Percentiles rank a stretch among this genome's conserved stretches.
These are phyloP conservation scores for Tupaia chinensis DNA, from an alignment of 2,113 vertebrate genomes.

Conservation along the genomic window DNA sequence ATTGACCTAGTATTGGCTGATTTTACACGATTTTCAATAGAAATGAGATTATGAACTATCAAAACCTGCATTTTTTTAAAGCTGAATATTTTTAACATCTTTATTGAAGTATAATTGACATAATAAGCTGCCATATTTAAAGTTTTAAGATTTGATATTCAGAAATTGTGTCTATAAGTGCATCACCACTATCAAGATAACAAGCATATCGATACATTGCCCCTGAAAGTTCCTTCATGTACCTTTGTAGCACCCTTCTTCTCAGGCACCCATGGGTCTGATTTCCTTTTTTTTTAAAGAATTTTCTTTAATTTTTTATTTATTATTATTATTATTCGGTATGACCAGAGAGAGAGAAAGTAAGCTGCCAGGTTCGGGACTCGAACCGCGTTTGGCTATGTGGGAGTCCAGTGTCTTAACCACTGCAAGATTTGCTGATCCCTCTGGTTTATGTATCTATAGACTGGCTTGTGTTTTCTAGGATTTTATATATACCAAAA, in stretches of 20 bases:
- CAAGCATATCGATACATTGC: not conserved
- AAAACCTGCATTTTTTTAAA: not conserved
- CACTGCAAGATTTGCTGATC: too few relatives aligned
- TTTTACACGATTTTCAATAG: not conserved
- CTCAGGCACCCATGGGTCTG: not conserved
- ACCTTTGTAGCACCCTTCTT: not conserved
- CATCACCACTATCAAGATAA: not conserved
- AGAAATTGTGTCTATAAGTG: not conserved
- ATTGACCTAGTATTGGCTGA: not conserved
- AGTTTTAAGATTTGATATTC: not conserved
- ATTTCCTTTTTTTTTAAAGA: not conserved
- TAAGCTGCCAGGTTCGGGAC: too few relatives aligned
- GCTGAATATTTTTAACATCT: not conserved
- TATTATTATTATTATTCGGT: too few relatives aligned
- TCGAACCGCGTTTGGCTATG: too few relatives aligned
- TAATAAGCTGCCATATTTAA: not conserved
- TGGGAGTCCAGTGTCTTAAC: too few relatives aligned
- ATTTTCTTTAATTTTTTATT: too few relatives aligned
- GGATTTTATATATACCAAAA: not conserved
- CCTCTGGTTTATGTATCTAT: not conserved
- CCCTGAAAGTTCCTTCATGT: not conserved
- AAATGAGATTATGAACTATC: not conserved
- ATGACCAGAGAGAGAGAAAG: too few relatives aligned
- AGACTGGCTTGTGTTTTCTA: not conserved
- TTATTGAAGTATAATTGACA: conserved; percentile 6